phyloP scores from a whole-genome alignment of 2,888 invertebrate species.

The Ceramica pisi region DNA sequence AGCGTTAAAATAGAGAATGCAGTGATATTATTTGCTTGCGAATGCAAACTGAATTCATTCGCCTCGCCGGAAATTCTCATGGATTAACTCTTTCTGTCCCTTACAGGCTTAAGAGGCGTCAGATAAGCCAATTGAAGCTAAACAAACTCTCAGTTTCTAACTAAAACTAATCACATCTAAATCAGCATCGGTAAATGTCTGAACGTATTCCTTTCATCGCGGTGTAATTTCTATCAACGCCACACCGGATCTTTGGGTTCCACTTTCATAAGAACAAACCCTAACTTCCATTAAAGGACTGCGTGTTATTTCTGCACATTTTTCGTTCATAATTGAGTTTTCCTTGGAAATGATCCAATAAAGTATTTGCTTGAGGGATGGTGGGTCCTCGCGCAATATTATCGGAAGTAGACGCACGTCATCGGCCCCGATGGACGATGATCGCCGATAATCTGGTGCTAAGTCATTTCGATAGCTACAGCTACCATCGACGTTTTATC shows the following conservation, averaged over 20 bases:
- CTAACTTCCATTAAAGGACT: constrained; percentile 71
- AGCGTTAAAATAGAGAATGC: constrained; percentile 1
- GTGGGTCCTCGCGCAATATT: constrained; percentile 60
- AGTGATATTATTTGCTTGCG: constrained; percentile 10
- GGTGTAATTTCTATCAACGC: constrained; percentile 52
- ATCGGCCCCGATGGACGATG: constrained; percentile 52
- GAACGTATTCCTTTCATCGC: constrained; percentile 42
- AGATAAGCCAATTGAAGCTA: background rate
- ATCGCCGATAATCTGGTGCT: constrained; percentile 52
- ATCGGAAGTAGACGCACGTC: constrained; percentile 65
- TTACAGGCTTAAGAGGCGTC: background rate
- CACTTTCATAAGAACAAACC: constrained; percentile 63
- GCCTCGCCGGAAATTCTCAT: background rate
- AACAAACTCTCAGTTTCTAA: constrained; percentile 10
- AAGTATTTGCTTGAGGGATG: constrained; percentile 73
- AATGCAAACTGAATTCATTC: background rate
- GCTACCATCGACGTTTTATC: constrained; percentile 18
- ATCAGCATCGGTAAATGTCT: constrained; percentile 25
- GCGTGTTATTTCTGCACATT: constrained; percentile 73
- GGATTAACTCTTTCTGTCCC: background rate
- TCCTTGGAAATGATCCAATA: constrained; percentile 83
- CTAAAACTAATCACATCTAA: constrained; percentile 33
- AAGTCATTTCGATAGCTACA: constrained; percentile 32
- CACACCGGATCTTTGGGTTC: constrained; percentile 32
- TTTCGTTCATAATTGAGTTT: constrained; percentile 81